Percentiles rank a stretch among this genome's conserved stretches.
Evolutionary conservation across 1,140 invertebrate genomes (phyloP).

Genomic region (Popillia japonica): DNA sequence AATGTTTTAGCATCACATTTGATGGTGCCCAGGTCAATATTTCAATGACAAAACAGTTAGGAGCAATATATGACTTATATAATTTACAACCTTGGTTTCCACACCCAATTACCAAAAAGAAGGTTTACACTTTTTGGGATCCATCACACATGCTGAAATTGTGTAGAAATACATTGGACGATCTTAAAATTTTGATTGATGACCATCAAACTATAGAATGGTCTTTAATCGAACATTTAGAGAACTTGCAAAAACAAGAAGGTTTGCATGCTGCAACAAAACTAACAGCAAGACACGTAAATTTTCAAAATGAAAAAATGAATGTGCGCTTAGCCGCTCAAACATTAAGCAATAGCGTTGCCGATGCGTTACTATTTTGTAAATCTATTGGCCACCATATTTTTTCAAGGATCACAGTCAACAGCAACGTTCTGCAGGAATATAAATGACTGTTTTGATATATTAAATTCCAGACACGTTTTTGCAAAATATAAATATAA

Average conservation of each 20-base stretch:
- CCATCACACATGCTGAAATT: constrained; percentile 17
- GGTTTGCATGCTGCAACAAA: not conserved
- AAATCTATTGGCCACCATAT: not conserved
- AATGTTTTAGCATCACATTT: no score
- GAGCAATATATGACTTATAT: no score
- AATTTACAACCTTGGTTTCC: no score
- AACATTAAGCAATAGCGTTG: constrained; percentile 1
- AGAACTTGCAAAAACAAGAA: constrained; percentile 7
- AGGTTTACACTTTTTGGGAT: constrained; percentile 38
- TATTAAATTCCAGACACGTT: not conserved
- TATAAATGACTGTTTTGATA: constrained; percentile 24
- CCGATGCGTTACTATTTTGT: constrained; percentile 16
- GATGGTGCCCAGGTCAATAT: no score
- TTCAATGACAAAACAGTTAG: no score
- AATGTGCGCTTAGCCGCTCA: constrained; percentile 15
- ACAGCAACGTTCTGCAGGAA: constrained; percentile 20
- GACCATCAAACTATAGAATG: not conserved
- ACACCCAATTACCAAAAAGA: no score
- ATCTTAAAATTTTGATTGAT: not conserved
- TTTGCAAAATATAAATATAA: no score
- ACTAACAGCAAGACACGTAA: not conserved
- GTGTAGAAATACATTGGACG: not conserved
- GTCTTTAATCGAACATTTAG: not conserved
- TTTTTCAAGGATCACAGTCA: not conserved
- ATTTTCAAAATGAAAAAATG: constrained; percentile 16